Conservation (phyloP, 2,797 vertebrate species). For the Bothrops alternatus region DNA sequence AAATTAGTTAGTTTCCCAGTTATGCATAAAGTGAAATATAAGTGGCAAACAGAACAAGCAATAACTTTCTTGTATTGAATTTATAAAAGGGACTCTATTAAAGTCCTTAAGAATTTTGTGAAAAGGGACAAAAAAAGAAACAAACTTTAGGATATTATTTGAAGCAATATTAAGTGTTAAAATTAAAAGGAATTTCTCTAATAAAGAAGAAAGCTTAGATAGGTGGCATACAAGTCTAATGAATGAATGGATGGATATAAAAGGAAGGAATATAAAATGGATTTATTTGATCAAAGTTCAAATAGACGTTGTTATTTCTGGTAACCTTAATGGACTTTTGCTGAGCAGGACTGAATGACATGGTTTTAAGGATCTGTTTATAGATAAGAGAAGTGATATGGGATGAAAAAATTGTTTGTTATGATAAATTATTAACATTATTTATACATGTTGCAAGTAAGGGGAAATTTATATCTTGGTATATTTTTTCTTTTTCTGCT, state of each 20-base stretch:
- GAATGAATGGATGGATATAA: no score
- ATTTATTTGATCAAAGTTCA: background rate
- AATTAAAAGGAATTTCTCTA: background rate
- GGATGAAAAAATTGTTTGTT: background rate
- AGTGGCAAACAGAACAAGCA: background rate
- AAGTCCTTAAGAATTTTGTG: background rate
- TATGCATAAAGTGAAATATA: background rate
- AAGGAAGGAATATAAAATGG: background rate
- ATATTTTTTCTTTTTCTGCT: background rate
- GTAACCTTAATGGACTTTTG: background rate
- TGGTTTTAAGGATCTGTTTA: background rate
- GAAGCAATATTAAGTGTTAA: background rate
- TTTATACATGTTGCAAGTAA: background rate
- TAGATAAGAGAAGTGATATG: background rate
- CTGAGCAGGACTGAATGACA: background rate
- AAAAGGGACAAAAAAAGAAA: background rate
- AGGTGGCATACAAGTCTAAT: no score
- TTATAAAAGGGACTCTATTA: background rate
- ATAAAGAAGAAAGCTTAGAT: no score
- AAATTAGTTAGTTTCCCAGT: background rate
- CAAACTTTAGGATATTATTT: background rate
- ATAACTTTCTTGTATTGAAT: background rate
- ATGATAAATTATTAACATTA: background rate
- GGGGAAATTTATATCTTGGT: background rate
- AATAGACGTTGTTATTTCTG: background rate